These are phyloP conservation scores for Antitype chi DNA, from an alignment of 2,888 invertebrate species.

Conservation along the genomic window DNA sequence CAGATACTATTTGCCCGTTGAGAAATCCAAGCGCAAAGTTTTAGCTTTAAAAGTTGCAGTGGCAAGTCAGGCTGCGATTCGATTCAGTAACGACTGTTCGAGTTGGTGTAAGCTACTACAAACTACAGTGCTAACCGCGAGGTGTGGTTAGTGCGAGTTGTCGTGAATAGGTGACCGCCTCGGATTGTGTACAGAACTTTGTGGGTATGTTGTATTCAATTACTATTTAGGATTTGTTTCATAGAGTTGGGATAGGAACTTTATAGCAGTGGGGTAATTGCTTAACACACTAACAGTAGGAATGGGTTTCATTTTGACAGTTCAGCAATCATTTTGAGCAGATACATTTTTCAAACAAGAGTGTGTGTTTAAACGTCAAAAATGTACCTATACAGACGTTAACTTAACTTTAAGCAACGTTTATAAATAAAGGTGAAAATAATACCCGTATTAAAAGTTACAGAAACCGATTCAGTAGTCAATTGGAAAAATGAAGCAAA, in stretches of 20 bases:
- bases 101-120: constrained; percentile 12
- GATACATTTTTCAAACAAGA: too few species aligned
- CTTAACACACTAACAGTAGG: too few species aligned
- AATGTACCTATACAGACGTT: too few species aligned
- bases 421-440: too few species aligned
- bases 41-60: constrained; percentile 37
- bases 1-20: constrained; percentile 25
- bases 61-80: constrained; percentile 29
- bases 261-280: too few species aligned
- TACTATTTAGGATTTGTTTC: background rate
- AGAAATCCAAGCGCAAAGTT: constrained; percentile 57
- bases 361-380: too few species aligned
- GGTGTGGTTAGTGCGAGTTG: constrained; percentile 26
- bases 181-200: background rate
- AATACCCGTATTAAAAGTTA: too few species aligned
- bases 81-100: constrained; percentile 34
- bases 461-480: too few species aligned
- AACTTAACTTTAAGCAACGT: too few species aligned
- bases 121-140: constrained; percentile 9
- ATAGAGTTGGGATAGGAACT: background rate
- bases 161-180: constrained; percentile 8
- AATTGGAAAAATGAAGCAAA: too few species aligned
- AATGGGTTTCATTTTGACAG: too few species aligned
- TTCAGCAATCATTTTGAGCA: too few species aligned
- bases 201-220: background rate